Conservation (phyloP, 2,113 vertebrate species). For the Orientallactaga bullata region DNA sequence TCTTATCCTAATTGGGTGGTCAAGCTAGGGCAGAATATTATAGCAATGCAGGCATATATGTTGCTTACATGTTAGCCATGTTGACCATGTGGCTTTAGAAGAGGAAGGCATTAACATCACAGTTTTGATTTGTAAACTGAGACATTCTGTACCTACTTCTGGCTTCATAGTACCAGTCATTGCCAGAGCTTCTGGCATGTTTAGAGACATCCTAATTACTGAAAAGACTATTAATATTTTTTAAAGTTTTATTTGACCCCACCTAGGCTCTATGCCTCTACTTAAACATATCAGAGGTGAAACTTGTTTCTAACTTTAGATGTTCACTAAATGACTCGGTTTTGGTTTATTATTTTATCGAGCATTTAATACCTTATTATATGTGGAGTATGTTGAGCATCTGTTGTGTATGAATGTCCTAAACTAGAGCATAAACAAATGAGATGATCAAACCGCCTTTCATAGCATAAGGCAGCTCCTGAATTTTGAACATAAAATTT, state of each 20-base stretch:
- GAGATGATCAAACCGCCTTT: not conserved
- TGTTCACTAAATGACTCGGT: constrained; percentile 11
- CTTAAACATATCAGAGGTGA: not conserved
- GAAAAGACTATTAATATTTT: not conserved
- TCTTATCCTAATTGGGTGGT: not conserved
- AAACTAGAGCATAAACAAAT: not conserved
- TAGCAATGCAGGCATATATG: not conserved
- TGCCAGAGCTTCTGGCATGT: not conserved
- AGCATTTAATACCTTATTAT: constrained; percentile 30
- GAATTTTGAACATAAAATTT: constrained; percentile 58
- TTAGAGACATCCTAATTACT: constrained; percentile 44
- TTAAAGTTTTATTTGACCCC: constrained; percentile 41
- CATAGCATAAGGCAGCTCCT: constrained; percentile 18
- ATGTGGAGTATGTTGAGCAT: not conserved
- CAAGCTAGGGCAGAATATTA: not conserved
- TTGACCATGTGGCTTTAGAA: not conserved
- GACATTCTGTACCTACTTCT: constrained; percentile 62
- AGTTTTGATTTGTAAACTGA: constrained; percentile 56
- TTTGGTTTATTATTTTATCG: constrained; percentile 9
- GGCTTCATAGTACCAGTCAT: constrained; percentile 2
- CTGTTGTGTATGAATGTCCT: not conserved
- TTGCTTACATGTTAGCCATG: not conserved
- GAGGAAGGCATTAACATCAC: constrained; percentile 26
- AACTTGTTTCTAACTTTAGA: constrained; percentile 55
- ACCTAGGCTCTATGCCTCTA: constrained; percentile 1